These are phyloP conservation scores for Denticeps clupeoides DNA, from an alignment of 2,797 vertebrate genomes.

Conservation along the genomic window DNA sequence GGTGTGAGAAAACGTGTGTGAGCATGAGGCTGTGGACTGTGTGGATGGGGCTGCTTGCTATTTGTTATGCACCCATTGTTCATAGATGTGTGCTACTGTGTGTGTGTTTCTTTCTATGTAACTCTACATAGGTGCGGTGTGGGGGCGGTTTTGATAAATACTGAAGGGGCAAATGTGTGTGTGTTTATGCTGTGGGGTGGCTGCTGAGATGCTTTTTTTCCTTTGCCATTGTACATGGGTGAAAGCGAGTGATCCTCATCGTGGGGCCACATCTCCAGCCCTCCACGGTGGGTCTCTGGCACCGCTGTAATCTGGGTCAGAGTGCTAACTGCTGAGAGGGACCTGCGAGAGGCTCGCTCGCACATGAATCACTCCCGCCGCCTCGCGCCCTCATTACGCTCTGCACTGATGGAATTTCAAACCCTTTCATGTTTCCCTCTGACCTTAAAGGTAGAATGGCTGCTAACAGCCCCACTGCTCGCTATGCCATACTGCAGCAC, in stretches of 20 bases:
- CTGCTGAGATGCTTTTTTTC: neutral
- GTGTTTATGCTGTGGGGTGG: neutral
- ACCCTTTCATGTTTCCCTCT: slow-evolving; percentile 21
- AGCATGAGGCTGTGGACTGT: too few species aligned
- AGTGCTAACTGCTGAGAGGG: slow-evolving; percentile 50
- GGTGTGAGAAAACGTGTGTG: too few species aligned
- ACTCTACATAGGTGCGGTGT: too few species aligned
- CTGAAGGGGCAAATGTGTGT: neutral
- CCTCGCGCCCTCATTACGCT: slow-evolving; percentile 37
- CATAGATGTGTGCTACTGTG: too few species aligned
- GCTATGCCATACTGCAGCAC: neutral
- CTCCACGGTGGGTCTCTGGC: slow-evolving; percentile 39
- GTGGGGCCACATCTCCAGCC: slow-evolving; percentile 28
- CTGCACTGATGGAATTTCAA: slow-evolving; percentile 23
- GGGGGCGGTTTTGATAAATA: too few species aligned
- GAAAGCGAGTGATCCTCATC: slow-evolving; percentile 31
- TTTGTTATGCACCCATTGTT: too few species aligned
- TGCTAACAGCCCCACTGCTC: slow-evolving; percentile 1
- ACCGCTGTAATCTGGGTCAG: slow-evolving; percentile 58
- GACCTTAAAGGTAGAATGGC: slow-evolving; percentile 36
- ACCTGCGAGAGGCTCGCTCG: slow-evolving; percentile 40
- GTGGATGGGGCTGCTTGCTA: too few species aligned
- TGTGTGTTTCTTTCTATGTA: too few species aligned
- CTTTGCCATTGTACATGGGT: slow-evolving; percentile 26
- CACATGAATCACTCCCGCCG: slow-evolving; percentile 36